Conservation (phyloP, 2,888 invertebrate species). For the Heliconius cydno region DNA sequence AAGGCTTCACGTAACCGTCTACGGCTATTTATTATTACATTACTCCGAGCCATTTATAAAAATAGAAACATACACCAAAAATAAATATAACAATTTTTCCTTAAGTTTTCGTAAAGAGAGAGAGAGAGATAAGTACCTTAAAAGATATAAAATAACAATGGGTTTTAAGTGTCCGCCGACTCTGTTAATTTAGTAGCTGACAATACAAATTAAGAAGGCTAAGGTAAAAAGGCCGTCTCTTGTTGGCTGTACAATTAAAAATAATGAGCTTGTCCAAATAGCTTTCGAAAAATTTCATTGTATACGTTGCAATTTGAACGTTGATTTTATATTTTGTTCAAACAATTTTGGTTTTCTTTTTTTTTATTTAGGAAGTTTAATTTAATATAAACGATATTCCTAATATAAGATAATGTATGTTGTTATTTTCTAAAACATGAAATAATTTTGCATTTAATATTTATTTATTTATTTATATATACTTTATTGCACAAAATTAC, state of each 20-base stretch:
- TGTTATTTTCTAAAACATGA: no score
- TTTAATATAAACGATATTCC: slow-evolving; percentile 1
- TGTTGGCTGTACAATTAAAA: slow-evolving; percentile 48
- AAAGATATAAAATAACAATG: slow-evolving; percentile 40
- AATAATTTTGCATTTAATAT: no score
- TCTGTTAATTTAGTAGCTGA: slow-evolving; percentile 46
- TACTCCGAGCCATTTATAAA: background rate
- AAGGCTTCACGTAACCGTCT: background rate
- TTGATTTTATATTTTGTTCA: slow-evolving; percentile 23
- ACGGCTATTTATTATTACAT: background rate
- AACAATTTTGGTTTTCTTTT: slow-evolving; percentile 11
- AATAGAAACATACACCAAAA: slow-evolving; percentile 5
- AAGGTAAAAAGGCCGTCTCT: slow-evolving; percentile 42
- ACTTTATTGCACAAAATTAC: no score
- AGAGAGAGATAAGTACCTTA: slow-evolving; percentile 34
- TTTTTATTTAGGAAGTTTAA: background rate
- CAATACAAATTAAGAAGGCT: slow-evolving; percentile 47
- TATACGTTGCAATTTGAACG: slow-evolving; percentile 30
- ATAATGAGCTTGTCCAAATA: slow-evolving; percentile 47
- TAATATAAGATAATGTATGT: no score
- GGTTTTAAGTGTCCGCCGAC: slow-evolving; percentile 41
- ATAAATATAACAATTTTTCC: slow-evolving; percentile 5
- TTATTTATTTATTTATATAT: no score
- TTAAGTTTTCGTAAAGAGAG: slow-evolving; percentile 20
- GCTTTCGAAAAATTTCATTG: slow-evolving; percentile 33